A percentile compares a stretch with the other conserved stretches of the same genome.
phyloP scores from a whole-genome alignment of 1,140 invertebrate species.

The Temnothorax longispinosus region DNA sequence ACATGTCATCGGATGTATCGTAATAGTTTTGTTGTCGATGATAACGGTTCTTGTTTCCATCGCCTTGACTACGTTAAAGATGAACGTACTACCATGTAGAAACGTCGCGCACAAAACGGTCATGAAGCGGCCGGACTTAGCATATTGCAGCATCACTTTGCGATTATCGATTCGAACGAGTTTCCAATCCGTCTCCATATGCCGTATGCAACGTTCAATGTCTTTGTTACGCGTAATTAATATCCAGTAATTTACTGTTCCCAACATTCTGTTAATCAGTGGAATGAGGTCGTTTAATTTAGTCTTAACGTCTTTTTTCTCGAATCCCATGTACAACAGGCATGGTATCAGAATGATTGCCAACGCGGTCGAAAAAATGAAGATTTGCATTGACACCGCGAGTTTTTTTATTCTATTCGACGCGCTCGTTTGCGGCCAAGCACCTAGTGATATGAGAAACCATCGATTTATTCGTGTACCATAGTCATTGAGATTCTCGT shows the following conservation, averaged over 20 bases:
- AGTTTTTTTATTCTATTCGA: background rate
- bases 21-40: no score
- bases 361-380: background rate
- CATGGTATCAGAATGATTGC: background rate
- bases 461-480: conserved; percentile 29
- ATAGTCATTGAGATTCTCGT: conserved; percentile 10
- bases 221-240: conserved; percentile 57
- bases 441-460: no score
- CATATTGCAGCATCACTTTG: background rate
- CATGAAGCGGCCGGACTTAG: no score
- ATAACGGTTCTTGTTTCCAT: no score
- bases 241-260: conserved; percentile 71
- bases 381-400: background rate
- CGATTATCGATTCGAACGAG: conserved; percentile 12
- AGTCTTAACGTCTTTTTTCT: conserved; percentile 62
- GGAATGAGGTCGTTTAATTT: conserved; percentile 72
- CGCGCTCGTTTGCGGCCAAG: conserved; percentile 38
- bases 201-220: conserved; percentile 70
- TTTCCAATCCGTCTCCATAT: conserved; percentile 75
- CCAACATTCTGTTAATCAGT: conserved; percentile 74
- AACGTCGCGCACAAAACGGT: no score
- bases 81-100: no score
- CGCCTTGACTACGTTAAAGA: no score
- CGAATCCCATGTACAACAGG: conserved; percentile 54
- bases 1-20: no score